These are phyloP conservation scores for Rhea pennata DNA, from an alignment of 2,113 vertebrate species.

Conservation along the genomic window DNA sequence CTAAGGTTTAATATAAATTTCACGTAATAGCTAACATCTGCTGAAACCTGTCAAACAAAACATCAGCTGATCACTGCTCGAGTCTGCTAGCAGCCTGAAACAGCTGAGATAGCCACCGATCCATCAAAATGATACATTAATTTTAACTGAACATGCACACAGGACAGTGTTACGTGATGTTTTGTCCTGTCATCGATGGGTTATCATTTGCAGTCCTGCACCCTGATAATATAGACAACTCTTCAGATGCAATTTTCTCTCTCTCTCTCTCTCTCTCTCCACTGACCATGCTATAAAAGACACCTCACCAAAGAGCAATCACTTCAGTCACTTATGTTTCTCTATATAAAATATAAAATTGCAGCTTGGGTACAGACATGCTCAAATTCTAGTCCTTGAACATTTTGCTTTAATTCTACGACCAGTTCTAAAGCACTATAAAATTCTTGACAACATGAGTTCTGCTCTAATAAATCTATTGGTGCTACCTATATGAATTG, in stretches of 20 bases:
- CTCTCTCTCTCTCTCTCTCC: not conserved
- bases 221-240: not conserved
- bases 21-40: not conserved
- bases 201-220: not conserved
- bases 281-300: not conserved
- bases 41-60: not conserved
- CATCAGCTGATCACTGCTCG: not conserved
- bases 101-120: not conserved
- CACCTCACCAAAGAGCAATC: not conserved
- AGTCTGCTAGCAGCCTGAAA: not conserved
- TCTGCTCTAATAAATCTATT: conserved; percentile 32
- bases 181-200: not conserved
- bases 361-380: not conserved
- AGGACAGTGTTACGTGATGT: not conserved
- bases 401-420: not conserved
- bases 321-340: not conserved
- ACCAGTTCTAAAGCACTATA: not conserved
- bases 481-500: conserved; percentile 52
- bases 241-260: not conserved
- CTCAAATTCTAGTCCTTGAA: not conserved
- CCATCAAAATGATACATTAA: not conserved
- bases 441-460: not conserved
- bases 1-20: not conserved
- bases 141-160: not conserved
- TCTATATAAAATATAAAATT: not conserved